A percentile compares a stretch with the other conserved stretches of the same genome.
These are phyloP conservation scores for Sphaerophoria taeniata DNA, from an alignment of 2,888 invertebrate genomes.

Conservation along the genomic window DNA sequence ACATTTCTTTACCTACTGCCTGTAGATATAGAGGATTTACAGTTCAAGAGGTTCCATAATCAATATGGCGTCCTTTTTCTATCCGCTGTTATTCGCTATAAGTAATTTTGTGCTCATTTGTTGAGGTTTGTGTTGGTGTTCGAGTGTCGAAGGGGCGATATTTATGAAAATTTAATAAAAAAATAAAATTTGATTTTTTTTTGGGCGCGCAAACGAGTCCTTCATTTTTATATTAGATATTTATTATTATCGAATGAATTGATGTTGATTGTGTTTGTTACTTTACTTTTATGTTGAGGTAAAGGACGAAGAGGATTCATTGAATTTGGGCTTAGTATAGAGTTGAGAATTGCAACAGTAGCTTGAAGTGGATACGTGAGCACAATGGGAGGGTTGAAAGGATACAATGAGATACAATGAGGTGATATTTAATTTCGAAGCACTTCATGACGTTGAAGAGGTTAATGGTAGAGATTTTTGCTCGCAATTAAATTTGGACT, in stretches of 20 bases:
- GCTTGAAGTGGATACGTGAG: conserved; percentile 48
- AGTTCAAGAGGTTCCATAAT: conserved; percentile 71
- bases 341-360: conserved; percentile 39
- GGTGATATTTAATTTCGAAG: conserved; percentile 67
- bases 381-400: conserved; percentile 45
- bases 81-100: not conserved
- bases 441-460: conserved; percentile 61
- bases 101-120: conserved; percentile 45
- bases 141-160: conserved; percentile 18
- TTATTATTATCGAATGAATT: conserved; percentile 2
- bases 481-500: conserved; percentile 6
- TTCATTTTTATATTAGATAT: conserved; percentile 31
- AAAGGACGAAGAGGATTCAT: conserved; percentile 14
- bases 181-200: conserved; percentile 25
- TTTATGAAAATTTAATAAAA: conserved; percentile 71
- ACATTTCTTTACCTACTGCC: conserved; percentile 2
- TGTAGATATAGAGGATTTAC: conserved; percentile 60
- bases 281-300: not conserved
- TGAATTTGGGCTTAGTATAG: conserved; percentile 42
- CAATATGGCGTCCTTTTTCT: conserved; percentile 55
- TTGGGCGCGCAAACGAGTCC: conserved; percentile 39
- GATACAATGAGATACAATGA: conserved; percentile 59
- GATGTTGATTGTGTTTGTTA: conserved; percentile 27
- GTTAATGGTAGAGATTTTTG: conserved; percentile 41
- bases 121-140: conserved; percentile 26